phyloP scores from a whole-genome alignment of 2,888 invertebrate genomes.

The Empis livida region DNA sequence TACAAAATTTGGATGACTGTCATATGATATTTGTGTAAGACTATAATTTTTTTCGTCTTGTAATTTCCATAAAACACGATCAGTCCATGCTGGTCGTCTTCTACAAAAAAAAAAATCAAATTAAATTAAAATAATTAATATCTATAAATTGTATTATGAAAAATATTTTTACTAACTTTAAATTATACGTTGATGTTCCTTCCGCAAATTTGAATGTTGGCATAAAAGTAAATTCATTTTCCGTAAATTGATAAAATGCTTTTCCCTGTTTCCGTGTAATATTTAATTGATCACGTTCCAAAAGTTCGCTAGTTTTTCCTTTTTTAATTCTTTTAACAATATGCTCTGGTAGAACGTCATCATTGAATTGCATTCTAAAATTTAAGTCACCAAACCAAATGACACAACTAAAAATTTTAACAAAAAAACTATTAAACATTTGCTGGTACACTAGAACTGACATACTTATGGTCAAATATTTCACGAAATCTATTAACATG shows the following conservation, averaged over 20 bases:
- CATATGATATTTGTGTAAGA: slow-evolving; percentile 62
- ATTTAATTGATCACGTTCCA: slow-evolving; percentile 64
- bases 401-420: slow-evolving; percentile 66
- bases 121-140: too few species aligned
- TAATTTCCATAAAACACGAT: slow-evolving; percentile 78
- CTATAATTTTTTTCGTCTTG: slow-evolving; percentile 72
- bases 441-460: slow-evolving; percentile 13
- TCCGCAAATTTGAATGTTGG: slow-evolving; percentile 80
- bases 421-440: too few species aligned
- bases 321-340: slow-evolving; percentile 53
- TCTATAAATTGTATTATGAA: too few species aligned
- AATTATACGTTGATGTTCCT: slow-evolving; percentile 61
- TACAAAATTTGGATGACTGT: slow-evolving; percentile 59
- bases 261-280: slow-evolving; percentile 57
- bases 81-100: slow-evolving; percentile 90
- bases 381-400: slow-evolving; percentile 90
- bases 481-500: slow-evolving; percentile 62
- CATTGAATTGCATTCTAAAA: slow-evolving; percentile 61
- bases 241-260: slow-evolving; percentile 73
- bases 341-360: slow-evolving; percentile 47
- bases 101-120: slow-evolving; percentile 36
- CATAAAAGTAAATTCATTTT: slow-evolving; percentile 61
- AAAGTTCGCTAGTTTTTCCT: slow-evolving; percentile 49
- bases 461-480: slow-evolving; percentile 86
- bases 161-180: slow-evolving; percentile 48